phyloP scores from a whole-genome alignment of 2,888 invertebrate species.

The Clivina fossor region DNA sequence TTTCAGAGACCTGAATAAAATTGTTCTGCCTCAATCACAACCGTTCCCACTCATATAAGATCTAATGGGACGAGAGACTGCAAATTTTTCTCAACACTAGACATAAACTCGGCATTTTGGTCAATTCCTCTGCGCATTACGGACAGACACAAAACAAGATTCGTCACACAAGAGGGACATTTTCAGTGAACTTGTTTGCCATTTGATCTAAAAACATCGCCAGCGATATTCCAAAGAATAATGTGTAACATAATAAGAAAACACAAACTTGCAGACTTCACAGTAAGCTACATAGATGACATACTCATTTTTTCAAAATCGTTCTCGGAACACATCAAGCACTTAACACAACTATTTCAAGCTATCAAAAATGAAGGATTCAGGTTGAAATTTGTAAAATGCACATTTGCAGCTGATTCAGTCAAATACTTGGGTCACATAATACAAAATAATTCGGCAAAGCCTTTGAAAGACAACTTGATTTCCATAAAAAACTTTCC shows the following conservation, averaged over 20 bases:
- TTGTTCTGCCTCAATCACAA: conserved; percentile 44
- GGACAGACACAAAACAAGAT: conserved; percentile 44
- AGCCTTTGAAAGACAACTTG: background rate
- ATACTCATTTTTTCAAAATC: conserved; percentile 2
- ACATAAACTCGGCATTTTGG: conserved; percentile 49
- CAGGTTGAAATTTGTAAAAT: background rate
- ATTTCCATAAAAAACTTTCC: no score
- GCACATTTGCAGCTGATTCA: background rate
- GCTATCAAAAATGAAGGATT: background rate
- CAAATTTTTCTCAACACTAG: conserved; percentile 44
- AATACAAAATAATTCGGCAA: background rate
- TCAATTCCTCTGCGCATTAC: conserved; percentile 44
- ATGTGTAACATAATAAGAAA: conserved; percentile 16
- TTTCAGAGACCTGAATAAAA: conserved; percentile 34
- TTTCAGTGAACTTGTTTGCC: conserved; percentile 36
- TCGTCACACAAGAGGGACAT: conserved; percentile 39
- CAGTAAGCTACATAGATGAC: background rate
- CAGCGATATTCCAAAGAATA: conserved; percentile 36
- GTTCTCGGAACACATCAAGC: background rate
- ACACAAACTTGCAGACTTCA: background rate
- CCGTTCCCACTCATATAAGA: conserved; percentile 46
- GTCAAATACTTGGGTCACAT: background rate
- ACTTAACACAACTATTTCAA: conserved; percentile 5
- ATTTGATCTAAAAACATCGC: conserved; percentile 37
- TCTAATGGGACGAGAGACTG: conserved; percentile 44